phyloP scores from a whole-genome alignment of 2,113 vertebrate species.

The Rhea pennata region DNA sequence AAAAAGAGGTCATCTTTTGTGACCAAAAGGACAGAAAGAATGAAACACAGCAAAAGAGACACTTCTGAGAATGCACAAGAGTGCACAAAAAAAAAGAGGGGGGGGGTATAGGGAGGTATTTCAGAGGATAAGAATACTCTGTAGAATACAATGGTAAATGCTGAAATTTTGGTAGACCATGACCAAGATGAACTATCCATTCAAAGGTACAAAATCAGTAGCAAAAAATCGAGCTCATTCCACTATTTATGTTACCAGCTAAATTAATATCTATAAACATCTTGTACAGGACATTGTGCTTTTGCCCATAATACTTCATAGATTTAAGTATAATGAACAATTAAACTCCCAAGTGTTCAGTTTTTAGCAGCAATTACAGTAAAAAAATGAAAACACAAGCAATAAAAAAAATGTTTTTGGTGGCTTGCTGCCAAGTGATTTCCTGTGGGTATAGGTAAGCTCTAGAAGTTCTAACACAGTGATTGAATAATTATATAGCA shows the following conservation, averaged over 20 bases:
- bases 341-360: conserved; percentile 64
- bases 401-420: conserved; percentile 34
- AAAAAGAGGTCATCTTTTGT: too few relatives aligned
- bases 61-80: too few relatives aligned
- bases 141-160: not conserved
- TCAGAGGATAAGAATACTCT: not conserved
- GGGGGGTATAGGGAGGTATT: too few relatives aligned
- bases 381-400: conserved; percentile 49
- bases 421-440: conserved; percentile 64
- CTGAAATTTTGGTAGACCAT: not conserved
- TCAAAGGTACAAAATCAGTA: not conserved
- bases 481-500: conserved; percentile 35
- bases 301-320: conserved; percentile 30
- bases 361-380: conserved; percentile 66
- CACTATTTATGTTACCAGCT: not conserved
- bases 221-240: not conserved
- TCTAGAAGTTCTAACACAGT: conserved; percentile 54
- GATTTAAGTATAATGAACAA: conserved; percentile 70
- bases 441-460: conserved; percentile 35
- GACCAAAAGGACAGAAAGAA: too few relatives aligned
- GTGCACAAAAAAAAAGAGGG: too few relatives aligned
- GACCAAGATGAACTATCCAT: not conserved
- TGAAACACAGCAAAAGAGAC: too few relatives aligned
- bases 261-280: conserved; percentile 56
- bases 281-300: conserved; percentile 48